phyloP scores from a whole-genome alignment of 2,113 vertebrate genomes.

The Rhinopomastus cyanomelas region DNA sequence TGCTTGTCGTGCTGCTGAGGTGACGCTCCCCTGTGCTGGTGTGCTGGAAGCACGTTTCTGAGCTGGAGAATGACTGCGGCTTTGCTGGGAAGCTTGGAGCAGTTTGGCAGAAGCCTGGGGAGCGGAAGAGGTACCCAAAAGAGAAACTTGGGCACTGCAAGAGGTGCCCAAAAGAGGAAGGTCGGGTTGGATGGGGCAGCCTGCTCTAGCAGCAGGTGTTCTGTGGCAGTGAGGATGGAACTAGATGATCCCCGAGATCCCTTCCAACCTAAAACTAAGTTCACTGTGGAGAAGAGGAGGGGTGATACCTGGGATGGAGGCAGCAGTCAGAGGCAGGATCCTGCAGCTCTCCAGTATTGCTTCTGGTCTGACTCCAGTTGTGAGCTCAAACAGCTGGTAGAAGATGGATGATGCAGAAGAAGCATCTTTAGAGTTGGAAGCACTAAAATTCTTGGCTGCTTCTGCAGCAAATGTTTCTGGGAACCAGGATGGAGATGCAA shows the following conservation, averaged over 20 bases:
- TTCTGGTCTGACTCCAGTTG: background rate
- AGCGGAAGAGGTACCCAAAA: background rate
- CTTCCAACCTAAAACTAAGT: too few species aligned
- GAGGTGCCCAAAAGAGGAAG: background rate
- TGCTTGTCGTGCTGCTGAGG: background rate
- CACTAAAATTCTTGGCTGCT: background rate
- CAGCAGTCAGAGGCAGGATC: background rate
- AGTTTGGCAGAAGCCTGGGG: background rate
- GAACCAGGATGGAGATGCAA: background rate
- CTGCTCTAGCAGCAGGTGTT: too few species aligned
- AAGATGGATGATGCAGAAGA: background rate
- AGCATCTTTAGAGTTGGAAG: background rate
- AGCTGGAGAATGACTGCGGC: background rate
- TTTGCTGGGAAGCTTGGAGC: background rate
- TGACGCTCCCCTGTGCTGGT: background rate
- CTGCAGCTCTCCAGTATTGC: background rate
- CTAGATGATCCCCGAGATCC: too few species aligned
- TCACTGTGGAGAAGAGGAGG: background rate
- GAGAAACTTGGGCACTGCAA: background rate
- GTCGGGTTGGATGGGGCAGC: too few species aligned
- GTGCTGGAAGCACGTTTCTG: background rate
- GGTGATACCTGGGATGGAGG: background rate
- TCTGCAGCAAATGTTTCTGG: background rate
- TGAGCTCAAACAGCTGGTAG: background rate
- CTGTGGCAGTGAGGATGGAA: too few species aligned